A percentile compares a stretch with the other conserved stretches of the same genome.
Conservation (phyloP, 2,888 invertebrate genomes). For the Lasioglossum calceatum region DNA sequence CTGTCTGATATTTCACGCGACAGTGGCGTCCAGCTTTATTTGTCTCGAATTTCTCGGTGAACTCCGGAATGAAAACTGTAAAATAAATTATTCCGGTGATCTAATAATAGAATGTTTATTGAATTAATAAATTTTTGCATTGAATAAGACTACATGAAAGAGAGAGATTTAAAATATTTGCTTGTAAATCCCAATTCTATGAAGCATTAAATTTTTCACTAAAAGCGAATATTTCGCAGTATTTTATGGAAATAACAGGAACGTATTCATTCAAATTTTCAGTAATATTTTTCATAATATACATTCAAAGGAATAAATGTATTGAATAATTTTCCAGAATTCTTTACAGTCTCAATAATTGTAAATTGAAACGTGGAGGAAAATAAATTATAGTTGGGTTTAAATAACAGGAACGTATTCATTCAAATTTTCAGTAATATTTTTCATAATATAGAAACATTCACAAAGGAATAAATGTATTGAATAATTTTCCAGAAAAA, state of each 20-base stretch:
- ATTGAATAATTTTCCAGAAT: background rate
- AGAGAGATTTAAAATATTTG: background rate
- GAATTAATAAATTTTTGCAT: background rate
- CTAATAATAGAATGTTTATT: background rate
- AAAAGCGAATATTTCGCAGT: background rate
- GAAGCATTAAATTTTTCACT: background rate
- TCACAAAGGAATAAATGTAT: no score
- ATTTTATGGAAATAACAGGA: background rate
- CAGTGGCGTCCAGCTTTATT: background rate
- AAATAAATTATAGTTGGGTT: background rate
- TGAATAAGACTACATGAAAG: background rate
- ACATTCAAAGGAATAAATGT: background rate
- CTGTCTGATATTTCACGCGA: background rate
- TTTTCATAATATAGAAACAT: no score
- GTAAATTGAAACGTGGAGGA: no score
- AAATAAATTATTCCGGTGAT: background rate
- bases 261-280: background rate
- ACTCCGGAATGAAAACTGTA: background rate
- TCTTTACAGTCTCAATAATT: background rate
- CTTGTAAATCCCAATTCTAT: background rate
- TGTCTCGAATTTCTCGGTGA: background rate
- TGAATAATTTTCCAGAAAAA: no score
- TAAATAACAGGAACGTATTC: no score
- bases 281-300: background rate
- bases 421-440: no score